These are phyloP conservation scores for Drosophila arizonae DNA, from an alignment of 1,140 invertebrate species.

Conservation along the genomic window DNA sequence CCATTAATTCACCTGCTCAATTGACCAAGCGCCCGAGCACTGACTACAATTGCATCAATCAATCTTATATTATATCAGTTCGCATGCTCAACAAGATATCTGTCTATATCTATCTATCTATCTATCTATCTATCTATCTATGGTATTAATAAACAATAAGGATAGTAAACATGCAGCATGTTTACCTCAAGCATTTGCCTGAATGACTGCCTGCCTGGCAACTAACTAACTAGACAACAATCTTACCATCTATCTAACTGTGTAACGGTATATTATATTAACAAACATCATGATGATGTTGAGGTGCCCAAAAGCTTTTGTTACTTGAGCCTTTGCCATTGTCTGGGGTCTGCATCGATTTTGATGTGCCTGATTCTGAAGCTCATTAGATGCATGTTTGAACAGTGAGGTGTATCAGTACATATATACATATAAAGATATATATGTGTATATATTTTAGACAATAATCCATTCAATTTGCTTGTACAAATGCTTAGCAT, in stretches of 20 bases:
- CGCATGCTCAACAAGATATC: conserved; percentile 15
- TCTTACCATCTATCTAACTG: background rate
- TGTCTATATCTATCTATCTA: too few relatives aligned
- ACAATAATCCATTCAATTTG: background rate
- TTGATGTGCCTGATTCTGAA: conserved; percentile 27
- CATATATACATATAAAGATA: background rate
- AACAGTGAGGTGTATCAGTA: background rate
- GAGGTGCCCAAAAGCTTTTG: conserved; percentile 30
- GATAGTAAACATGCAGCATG: conserved; percentile 27
- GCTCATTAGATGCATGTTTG: conserved; percentile 54
- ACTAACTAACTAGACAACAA: background rate
- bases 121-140: too few relatives aligned
- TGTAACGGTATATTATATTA: conserved; percentile 15
- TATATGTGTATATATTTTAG: background rate
- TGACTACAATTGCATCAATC: conserved; percentile 11
- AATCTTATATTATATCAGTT: conserved; percentile 19
- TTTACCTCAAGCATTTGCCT: conserved; percentile 6
- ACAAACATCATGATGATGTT: conserved; percentile 47
- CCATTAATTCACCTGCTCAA: conserved; percentile 30
- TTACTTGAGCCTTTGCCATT: conserved; percentile 25
- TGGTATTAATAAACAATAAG: conserved; percentile 49
- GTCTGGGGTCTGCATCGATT: conserved; percentile 22
- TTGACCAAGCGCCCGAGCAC: background rate
- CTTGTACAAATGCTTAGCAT: background rate
- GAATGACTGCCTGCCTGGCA: background rate